Evolutionary conservation across 2,113 vertebrate genomes (phyloP), one percentile per base, ranked within the genome.

Genomic region (Tachuris rubrigastra): DNA sequence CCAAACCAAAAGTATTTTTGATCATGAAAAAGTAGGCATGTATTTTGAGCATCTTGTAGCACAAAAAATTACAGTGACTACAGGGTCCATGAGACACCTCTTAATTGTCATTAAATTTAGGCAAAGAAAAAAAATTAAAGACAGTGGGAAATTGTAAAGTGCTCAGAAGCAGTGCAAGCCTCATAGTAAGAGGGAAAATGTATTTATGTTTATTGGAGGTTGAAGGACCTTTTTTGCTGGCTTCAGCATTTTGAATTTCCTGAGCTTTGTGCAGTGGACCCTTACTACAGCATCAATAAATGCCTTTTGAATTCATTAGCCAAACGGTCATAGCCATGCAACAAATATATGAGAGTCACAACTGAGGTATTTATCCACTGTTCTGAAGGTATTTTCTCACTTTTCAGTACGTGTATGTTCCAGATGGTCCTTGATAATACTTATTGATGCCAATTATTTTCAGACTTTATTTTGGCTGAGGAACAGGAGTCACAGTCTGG

Each of bases 381-480:
- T 66, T 94, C 55, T 85, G 58, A 95, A 93, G 56, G n/a, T 73
- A 62, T 89, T 90, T 56, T 14, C 27, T 91, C 63, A 65, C 86
- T 93, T 92, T 85, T 91, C 69, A 44, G 62, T 72, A 74, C 17
- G 33, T 33, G 19, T 76, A 30, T 69, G 65, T 60, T 96, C 65
- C 80, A 95, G 59, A 73, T 94, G 82, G 74, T 87, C 73, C 72
- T 85, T 82, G 69, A 80, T 91, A 95, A 87, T 68, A 33, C 39
- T 78, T 92, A 67, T 80, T 92, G 75, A 67, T 78, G 63, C 14
- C 68, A 77, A 78, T 71, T 91, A 91, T 83, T 96, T 93, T 91
- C 71, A 93, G 77, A 67, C 85, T 93, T 95, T 87, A 85, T 94
- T 94, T 91, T 89, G 77, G n/a, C 47, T 82, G 50, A 86, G 67